Base-by-base conservation (phyloP, 2,888 invertebrate species). In the Ashinkailepas kermadecensis region DNA sequence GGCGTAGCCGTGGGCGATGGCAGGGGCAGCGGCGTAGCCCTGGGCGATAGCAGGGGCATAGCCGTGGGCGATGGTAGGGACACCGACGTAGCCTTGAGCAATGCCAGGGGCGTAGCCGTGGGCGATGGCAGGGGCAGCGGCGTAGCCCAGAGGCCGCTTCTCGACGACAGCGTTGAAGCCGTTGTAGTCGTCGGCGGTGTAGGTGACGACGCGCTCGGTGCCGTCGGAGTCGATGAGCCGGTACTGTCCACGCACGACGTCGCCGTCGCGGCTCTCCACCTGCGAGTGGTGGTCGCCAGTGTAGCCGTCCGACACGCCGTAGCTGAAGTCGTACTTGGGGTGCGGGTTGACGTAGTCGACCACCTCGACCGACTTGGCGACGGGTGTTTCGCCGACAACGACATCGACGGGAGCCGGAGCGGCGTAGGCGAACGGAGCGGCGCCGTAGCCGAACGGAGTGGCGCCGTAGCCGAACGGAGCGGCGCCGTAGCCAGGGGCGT, bases 111-210 rank as follows among this genome's bases (percentile, higher is more conserved):
- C n/a, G n/a, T n/a, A n/a, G n/a, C n/a, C n/a, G n/a, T n/a, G n/a
- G n/a, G n/a, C n/a, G n/a, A n/a, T n/a, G n/a, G n/a, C n/a, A n/a
- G n/a, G n/a, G 15, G 83, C 83, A n/a, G 83, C 65, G 12, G 65
- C 82, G 62, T 65, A 65, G 0, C 81, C 78, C 62, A 83, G 84
- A 65, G 84, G 84, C 67, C 84, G 82, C 65, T 84, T 84, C 70
- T 84, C 84, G 12, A 84, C 84, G 7, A 84, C 83, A 25, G 84
- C 84, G 67, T 84, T 84, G 80, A 85, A 85, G 54, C 85, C 85
- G 74, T 82, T 81, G 67, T 80, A 70, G 18, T 67, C 39, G 39
- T 39, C 81, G 21, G 84, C 84, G 10, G 83, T 84, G 79, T 83
- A 84, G 15, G 79, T 82, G 0, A 84, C 83, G 21, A 83, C 83